phyloP scores from a whole-genome alignment of 2,113 vertebrate genomes.

The Felis chaus region DNA sequence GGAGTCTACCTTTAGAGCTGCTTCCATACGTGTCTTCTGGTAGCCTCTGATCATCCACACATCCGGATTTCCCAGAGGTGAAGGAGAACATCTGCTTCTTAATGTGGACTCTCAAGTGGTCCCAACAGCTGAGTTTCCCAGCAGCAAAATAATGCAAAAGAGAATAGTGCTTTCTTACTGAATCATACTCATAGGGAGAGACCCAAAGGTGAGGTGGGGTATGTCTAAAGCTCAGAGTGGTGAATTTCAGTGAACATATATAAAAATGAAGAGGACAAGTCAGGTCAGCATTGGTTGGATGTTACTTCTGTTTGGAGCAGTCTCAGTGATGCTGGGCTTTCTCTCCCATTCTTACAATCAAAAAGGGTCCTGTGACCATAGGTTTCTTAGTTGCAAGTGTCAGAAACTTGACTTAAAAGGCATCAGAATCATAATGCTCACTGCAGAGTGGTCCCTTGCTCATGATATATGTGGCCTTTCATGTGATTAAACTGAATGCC shows the following conservation, averaged over 20 bases:
- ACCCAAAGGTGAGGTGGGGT: neutral
- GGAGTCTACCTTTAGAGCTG: neutral
- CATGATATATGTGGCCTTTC: neutral
- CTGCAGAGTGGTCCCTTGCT: neutral
- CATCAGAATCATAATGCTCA: neutral
- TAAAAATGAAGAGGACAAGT: neutral
- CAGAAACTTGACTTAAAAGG: slow-evolving; percentile 22
- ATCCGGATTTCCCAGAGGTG: neutral
- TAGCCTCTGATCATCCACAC: neutral
- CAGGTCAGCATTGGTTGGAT: neutral
- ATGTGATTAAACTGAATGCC: neutral
- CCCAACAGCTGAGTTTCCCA: neutral
- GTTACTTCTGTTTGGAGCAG: neutral
- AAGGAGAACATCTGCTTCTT: neutral
- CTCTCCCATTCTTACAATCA: neutral
- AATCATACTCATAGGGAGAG: neutral
- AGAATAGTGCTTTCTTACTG: neutral
- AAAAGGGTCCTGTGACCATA: neutral
- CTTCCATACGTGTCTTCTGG: neutral
- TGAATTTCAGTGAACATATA: neutral
- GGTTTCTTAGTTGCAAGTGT: neutral
- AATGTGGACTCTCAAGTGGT: neutral
- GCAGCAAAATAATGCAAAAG: neutral
- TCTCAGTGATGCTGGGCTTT: neutral
- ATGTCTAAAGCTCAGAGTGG: neutral